Conservation (phyloP, 2,113 vertebrate genomes). For the Crocuta crocuta region DNA sequence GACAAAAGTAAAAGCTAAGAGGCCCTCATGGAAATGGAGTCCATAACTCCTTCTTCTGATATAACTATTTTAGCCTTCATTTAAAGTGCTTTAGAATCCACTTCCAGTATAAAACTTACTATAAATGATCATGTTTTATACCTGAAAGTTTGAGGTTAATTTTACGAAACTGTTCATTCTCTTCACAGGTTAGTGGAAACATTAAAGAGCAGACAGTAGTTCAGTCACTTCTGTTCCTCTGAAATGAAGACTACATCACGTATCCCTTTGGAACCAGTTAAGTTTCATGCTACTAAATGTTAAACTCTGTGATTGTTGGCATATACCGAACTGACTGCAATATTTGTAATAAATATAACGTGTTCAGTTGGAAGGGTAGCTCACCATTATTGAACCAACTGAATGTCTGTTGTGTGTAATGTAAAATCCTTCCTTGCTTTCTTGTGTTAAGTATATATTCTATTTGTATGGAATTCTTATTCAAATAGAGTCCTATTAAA, state of each 20-base stretch:
- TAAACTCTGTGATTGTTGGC: neutral
- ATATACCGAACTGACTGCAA: conserved; percentile 51
- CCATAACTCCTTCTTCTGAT: neutral
- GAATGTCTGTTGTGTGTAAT: conserved; percentile 73
- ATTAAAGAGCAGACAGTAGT: conserved; percentile 97
- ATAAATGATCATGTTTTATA: neutral
- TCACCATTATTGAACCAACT: conserved; percentile 73
- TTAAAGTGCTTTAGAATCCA: neutral
- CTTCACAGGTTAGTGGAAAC: conserved; percentile 95
- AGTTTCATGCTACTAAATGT: conserved; percentile 44
- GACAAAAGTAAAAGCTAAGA: neutral
- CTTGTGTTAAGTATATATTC: conserved; percentile 79
- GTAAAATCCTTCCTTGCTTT: conserved; percentile 77
- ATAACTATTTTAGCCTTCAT: neutral
- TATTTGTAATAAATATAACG: conserved; percentile 59
- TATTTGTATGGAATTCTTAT: conserved; percentile 83
- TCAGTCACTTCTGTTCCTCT: neutral
- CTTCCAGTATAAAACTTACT: neutral
- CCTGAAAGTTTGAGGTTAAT: conserved; percentile 16
- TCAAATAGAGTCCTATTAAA: conserved; percentile 72
- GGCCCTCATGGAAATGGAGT: neutral
- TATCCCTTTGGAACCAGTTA: conserved; percentile 67
- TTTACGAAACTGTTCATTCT: conserved; percentile 39
- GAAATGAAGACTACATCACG: neutral
- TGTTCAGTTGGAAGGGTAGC: conserved; percentile 53